A percentile compares a stretch with the other conserved stretches of the same genome.
These are phyloP conservation scores for Cheilosia urbana DNA, from an alignment of 2,888 invertebrate species.

Conservation along the genomic window DNA sequence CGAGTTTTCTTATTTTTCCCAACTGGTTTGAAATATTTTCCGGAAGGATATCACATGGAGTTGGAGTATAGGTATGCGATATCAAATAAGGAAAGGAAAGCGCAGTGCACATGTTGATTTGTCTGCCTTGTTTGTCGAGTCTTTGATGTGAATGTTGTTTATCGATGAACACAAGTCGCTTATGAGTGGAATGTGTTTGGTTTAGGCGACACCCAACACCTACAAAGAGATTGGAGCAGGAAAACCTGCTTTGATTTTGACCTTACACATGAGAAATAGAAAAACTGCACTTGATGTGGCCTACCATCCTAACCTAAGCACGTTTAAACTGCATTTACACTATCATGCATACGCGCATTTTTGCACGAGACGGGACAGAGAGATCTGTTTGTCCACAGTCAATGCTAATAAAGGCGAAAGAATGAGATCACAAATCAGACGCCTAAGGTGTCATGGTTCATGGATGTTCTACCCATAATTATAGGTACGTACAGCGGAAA, in stretches of 20 bases:
- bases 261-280: too few relatives aligned
- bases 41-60: constrained; percentile 55
- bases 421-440: too few relatives aligned
- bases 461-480: too few relatives aligned
- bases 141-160: constrained; percentile 58
- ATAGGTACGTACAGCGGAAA: too few relatives aligned
- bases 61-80: not conserved
- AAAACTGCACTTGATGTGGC: too few relatives aligned
- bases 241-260: not conserved
- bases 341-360: too few relatives aligned
- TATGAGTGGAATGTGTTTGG: constrained; percentile 17
- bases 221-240: constrained; percentile 13
- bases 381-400: too few relatives aligned
- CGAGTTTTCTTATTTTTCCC: constrained; percentile 3
- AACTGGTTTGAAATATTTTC: constrained; percentile 47
- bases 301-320: too few relatives aligned
- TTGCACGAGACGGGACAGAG: too few relatives aligned
- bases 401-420: too few relatives aligned
- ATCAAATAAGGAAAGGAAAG: constrained; percentile 14
- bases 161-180: constrained; percentile 22
- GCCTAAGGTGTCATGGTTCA: too few relatives aligned
- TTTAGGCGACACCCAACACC: constrained; percentile 11
- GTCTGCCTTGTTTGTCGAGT: constrained; percentile 4
- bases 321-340: too few relatives aligned
- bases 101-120: constrained; percentile 30